Conservation (phyloP, 2,113 vertebrate species). For the Gambusia holbrooki region DNA sequence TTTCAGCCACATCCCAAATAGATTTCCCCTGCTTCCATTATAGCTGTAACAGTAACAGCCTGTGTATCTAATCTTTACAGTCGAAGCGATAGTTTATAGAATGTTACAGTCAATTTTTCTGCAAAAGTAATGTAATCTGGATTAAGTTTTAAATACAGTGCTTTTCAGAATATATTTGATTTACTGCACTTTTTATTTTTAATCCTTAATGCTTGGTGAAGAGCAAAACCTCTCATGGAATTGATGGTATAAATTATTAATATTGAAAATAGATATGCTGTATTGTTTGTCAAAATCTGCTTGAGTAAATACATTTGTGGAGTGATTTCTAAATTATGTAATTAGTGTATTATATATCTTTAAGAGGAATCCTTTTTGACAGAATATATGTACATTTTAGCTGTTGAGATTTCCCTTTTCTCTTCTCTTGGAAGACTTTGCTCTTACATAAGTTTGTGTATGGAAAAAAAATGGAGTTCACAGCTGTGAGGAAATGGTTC, state of each 20-base stretch:
- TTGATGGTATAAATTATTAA: background rate
- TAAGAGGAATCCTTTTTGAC: background rate
- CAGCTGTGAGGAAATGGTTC: background rate
- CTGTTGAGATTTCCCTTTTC: background rate
- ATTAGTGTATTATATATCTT: background rate
- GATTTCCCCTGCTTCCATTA: conserved; percentile 22
- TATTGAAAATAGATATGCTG: background rate
- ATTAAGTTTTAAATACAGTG: background rate
- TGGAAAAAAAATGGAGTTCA: background rate
- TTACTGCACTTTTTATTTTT: conserved; percentile 14
- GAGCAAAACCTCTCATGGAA: background rate
- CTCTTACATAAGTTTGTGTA: background rate
- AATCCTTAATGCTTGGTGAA: conserved; percentile 21
- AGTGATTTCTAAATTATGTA: background rate
- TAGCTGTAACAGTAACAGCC: conserved; percentile 21
- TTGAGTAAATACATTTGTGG: background rate
- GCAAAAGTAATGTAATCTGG: background rate
- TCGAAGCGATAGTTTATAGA: background rate
- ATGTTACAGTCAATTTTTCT: conserved; percentile 11
- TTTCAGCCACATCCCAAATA: background rate
- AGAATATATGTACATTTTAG: background rate
- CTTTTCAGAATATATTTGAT: background rate
- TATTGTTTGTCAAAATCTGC: background rate
- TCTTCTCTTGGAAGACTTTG: background rate
- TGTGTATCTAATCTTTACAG: conserved; percentile 2